phyloP scores from a whole-genome alignment of 2,113 vertebrate genomes.

The Cephalopholis sonnerati region DNA sequence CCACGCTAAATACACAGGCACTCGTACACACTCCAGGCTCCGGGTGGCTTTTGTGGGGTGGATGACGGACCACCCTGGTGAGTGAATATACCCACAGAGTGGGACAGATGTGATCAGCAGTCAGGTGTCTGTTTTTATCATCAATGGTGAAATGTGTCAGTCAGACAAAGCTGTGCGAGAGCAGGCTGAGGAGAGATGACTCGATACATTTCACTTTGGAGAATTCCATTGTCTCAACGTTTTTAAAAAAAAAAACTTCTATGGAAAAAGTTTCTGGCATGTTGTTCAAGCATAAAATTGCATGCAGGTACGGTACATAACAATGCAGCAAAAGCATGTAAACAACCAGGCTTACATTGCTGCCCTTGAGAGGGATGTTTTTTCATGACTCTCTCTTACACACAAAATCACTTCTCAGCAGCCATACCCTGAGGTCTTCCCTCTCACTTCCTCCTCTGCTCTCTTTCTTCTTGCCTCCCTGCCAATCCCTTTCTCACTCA shows the following conservation, averaged over 20 bases:
- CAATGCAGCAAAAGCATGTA: slow-evolving; percentile 30
- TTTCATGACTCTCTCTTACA: slow-evolving; percentile 34
- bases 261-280: slow-evolving; percentile 26
- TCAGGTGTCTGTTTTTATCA: slow-evolving; percentile 62
- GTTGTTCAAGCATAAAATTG: slow-evolving; percentile 33
- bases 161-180: slow-evolving; percentile 41
- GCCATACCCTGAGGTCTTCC: slow-evolving; percentile 42
- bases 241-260: not conserved
- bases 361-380: slow-evolving; percentile 39
- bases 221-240: slow-evolving; percentile 14
- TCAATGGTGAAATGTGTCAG: slow-evolving; percentile 58
- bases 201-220: slow-evolving; percentile 42
- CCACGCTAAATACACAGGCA: slow-evolving; percentile 39
- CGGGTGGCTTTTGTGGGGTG: slow-evolving; percentile 42
- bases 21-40: slow-evolving; percentile 44
- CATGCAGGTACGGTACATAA: slow-evolving; percentile 37
- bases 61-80: slow-evolving; percentile 74
- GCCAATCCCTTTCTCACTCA: slow-evolving; percentile 44
- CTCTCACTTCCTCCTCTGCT: slow-evolving; percentile 45
- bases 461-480: slow-evolving; percentile 46
- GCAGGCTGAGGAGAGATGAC: slow-evolving; percentile 26
- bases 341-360: slow-evolving; percentile 24
- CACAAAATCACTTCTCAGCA: slow-evolving; percentile 18
- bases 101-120: slow-evolving; percentile 52
- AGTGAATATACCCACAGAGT: slow-evolving; percentile 62